phyloP scores from a whole-genome alignment of 2,113 vertebrate species.

The Pteronura brasiliensis region DNA sequence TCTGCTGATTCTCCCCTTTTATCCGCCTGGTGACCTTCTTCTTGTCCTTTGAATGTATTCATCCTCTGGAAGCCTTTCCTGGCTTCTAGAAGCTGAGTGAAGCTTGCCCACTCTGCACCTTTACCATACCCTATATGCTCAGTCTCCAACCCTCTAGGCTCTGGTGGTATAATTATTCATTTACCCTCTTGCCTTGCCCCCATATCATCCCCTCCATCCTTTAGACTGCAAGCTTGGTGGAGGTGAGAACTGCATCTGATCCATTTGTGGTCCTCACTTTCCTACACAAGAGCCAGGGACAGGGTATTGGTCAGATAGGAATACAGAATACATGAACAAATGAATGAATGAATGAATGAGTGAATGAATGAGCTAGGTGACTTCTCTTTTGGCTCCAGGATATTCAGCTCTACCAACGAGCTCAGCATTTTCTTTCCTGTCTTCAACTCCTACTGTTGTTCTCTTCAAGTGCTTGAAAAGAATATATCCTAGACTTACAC shows the following conservation, averaged over 20 bases:
- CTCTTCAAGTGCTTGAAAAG: neutral
- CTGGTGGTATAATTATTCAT: neutral
- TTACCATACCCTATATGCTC: neutral
- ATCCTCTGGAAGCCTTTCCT: neutral
- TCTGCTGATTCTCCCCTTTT: neutral
- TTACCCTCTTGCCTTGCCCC: neutral
- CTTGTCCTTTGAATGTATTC: neutral
- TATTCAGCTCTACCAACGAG: neutral
- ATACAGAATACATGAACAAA: neutral
- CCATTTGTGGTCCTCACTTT: constrained; percentile 9
- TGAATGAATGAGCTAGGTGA: neutral
- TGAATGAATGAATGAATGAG: neutral
- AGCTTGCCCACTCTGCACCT: neutral
- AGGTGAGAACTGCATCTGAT: neutral
- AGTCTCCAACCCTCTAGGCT: neutral
- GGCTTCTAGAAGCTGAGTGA: neutral
- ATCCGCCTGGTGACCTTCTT: neutral
- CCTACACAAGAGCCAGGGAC: neutral
- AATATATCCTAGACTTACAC: neutral
- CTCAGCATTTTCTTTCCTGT: constrained; percentile 11
- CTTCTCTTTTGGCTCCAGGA: neutral
- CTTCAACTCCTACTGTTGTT: neutral
- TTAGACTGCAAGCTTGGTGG: neutral
- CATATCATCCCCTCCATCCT: neutral
- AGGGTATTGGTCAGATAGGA: neutral